A percentile compares a stretch with the other conserved stretches of the same genome.
Conservation (phyloP, 2,797 vertebrate genomes). For the Falco berigora region DNA sequence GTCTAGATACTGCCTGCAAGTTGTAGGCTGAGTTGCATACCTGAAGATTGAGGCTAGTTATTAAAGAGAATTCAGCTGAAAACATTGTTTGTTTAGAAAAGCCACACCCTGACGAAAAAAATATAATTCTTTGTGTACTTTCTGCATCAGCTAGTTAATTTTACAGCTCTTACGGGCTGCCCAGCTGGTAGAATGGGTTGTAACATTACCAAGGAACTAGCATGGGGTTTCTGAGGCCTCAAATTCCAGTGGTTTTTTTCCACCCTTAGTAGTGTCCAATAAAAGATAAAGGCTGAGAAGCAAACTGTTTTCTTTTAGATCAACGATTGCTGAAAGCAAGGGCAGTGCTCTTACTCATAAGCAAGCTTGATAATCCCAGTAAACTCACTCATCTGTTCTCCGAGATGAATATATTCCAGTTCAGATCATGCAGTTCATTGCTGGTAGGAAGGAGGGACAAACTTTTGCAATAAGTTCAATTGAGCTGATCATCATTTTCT, state of each 20-base stretch:
- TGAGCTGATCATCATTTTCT: not conserved
- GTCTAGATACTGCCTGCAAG: not conserved
- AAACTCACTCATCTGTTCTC: not conserved
- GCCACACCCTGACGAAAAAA: not conserved
- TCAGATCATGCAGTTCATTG: not conserved
- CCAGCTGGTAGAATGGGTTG: not conserved
- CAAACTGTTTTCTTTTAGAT: not conserved
- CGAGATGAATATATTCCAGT: not conserved
- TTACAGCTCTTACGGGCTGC: not conserved
- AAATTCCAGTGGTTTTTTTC: not conserved
- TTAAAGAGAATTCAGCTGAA: not conserved
- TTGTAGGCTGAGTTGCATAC: not conserved
- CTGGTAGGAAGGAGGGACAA: not conserved
- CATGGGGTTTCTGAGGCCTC: not conserved
- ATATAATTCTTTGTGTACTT: not conserved
- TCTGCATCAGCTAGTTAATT: not conserved
- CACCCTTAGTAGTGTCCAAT: not conserved
- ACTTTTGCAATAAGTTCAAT: not conserved
- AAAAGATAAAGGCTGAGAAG: not conserved
- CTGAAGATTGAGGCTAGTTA: not conserved
- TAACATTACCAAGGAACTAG: not conserved
- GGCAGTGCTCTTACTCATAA: slow-evolving; percentile 34
- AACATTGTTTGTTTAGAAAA: not conserved
- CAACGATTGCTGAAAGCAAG: not conserved
- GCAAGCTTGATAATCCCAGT: not conserved